These are phyloP conservation scores for Sturmia bella DNA, from an alignment of 2,888 invertebrate species.

Conservation along the genomic window DNA sequence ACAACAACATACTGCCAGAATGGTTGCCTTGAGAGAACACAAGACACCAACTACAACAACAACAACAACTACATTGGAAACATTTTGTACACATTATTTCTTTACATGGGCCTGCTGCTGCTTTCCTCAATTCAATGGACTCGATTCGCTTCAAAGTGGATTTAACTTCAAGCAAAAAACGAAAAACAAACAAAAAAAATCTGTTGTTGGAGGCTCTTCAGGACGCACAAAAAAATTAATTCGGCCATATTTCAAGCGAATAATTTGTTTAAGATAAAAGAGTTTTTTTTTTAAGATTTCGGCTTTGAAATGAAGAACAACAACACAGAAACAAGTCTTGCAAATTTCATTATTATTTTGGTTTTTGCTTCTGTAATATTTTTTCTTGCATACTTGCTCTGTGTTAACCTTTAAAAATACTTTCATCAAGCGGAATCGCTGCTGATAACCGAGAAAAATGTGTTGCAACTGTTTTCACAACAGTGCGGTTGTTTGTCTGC, in stretches of 20 bases:
- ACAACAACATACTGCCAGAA: background rate
- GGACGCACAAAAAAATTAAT: conserved; percentile 20
- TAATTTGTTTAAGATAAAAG: conserved; percentile 41
- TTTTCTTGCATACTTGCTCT: too few species aligned
- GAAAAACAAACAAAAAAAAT: too few species aligned
- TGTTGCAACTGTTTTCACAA: conserved; percentile 47
- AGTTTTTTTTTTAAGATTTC: conserved; percentile 1
- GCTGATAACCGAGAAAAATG: conserved; percentile 18
- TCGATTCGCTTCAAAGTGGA: conserved; percentile 7
- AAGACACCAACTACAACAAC: conserved; percentile 4
- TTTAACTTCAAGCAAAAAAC: background rate
- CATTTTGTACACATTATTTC: conserved; percentile 63
- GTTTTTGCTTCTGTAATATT: background rate
- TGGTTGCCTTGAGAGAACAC: conserved; percentile 7
- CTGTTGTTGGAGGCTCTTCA: background rate
- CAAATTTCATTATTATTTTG: conserved; percentile 13
- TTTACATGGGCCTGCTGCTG: conserved; percentile 46
- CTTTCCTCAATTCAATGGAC: conserved; percentile 37
- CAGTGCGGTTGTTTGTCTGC: conserved; percentile 35
- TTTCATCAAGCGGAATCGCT: background rate
- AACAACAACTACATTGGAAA: conserved; percentile 50
- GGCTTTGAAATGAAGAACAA: conserved; percentile 16
- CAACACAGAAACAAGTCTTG: conserved; percentile 5
- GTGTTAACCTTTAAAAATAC: too few species aligned
- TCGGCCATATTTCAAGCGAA: conserved; percentile 20